phyloP scores from a whole-genome alignment of 1,140 invertebrate genomes.

The Campodea augens region DNA sequence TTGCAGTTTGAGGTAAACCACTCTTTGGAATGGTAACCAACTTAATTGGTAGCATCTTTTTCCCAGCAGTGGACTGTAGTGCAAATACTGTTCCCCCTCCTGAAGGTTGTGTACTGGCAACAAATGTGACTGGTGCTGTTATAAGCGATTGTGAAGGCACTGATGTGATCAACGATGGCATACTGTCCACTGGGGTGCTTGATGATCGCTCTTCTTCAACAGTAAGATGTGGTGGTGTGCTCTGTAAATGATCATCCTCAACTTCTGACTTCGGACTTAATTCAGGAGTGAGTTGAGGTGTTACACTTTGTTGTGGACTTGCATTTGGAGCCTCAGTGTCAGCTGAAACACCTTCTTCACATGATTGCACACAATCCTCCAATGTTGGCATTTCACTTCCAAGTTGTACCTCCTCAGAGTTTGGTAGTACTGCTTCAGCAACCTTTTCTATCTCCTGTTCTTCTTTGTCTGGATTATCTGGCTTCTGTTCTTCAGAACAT shows the following conservation, averaged over 20 bases:
- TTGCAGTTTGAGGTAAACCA: neutral
- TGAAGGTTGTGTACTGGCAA: too few species aligned
- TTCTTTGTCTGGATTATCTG: neutral
- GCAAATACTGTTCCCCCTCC: neutral
- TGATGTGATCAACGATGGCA: neutral
- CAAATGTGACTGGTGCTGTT: neutral
- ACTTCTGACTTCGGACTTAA: too few species aligned
- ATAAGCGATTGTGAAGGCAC: constrained; percentile 2
- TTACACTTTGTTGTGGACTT: too few species aligned
- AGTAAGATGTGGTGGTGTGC: too few species aligned
- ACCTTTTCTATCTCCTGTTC: neutral
- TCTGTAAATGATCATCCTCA: too few species aligned
- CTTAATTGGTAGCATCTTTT: constrained; percentile 23
- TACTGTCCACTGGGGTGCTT: neutral
- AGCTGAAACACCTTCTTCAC: too few species aligned
- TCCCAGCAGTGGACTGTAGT: constrained; percentile 9
- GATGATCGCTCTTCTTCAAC: too few species aligned
- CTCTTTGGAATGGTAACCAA: constrained; percentile 20
- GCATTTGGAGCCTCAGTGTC: too few species aligned
- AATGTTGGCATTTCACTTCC: too few species aligned
- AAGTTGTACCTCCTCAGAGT: neutral
- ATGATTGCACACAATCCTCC: too few species aligned
- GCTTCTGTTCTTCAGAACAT: neutral
- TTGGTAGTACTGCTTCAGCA: neutral
- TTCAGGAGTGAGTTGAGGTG: too few species aligned